Evolutionary conservation across 2,888 invertebrate genomes (phyloP), one percentile per base, ranked within the genome.

Genomic region (Mesorhabditis belari): DNA sequence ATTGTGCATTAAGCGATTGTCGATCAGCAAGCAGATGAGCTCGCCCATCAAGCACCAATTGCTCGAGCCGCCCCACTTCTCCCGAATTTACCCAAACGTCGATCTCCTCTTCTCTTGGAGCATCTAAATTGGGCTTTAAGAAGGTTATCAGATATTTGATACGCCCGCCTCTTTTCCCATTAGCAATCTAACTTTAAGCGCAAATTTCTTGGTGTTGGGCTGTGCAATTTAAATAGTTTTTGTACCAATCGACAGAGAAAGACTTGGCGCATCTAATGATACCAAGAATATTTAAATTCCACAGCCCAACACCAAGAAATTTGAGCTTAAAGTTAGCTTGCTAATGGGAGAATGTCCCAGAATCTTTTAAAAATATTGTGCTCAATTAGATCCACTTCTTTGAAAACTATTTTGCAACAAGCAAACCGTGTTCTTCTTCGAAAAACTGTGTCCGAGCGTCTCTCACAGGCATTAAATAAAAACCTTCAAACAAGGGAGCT

Each of bases 21-120:
- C 19, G n/a, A 55, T 55, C 27, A 26, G 27, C 21, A 21, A 67
- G 58, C 63, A 69, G 60, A 50, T 74, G 71, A 0, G 69, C 71
- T 9, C 79, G 60, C 44, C 79, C 79, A 57, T 79, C 77, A 25
- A 79, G 64, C 35, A 79, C 77, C 28, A 79, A 60, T 60, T 78
- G 77, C 62, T 79, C 79, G 19, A 79, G 63, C 58, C 62, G 63
- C 4, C 50, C 52, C 0, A 70, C 71, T 29, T 79, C 77, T 12
- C 79, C 79, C 2, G 66, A 55, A 5, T 73, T 71, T 27, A 80
- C 61, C 79, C 79, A 79, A 49, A 74, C 68, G 17, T 77, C 72
- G 21, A 79, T 66, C 60, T 78, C 74, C 55, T 77, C 71, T 23
- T 77, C 76, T 9, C 68, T 63, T 23, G 79, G 79, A 3, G 79